A percentile compares a stretch with the other conserved stretches of the same genome.
phyloP scores from a whole-genome alignment of 2,888 invertebrate species.

The Amphimallon solstitiale region DNA sequence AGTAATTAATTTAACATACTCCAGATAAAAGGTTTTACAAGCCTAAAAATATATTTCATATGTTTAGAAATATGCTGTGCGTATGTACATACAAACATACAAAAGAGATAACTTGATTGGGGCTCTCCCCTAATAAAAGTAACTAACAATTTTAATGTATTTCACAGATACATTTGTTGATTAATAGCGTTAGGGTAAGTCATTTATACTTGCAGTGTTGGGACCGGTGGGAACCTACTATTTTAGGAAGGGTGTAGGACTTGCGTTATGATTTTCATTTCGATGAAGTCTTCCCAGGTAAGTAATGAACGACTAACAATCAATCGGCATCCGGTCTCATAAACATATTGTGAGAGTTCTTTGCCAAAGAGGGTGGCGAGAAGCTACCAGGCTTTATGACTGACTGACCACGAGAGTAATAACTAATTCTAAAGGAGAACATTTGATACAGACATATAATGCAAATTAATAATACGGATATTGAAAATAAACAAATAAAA shows the following conservation, averaged over 20 bases:
- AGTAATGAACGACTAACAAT: not conserved
- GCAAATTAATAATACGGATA: too few relatives aligned
- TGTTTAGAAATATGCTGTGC: too few relatives aligned
- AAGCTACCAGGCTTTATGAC: slow-evolving; percentile 1
- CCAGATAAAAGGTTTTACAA: too few relatives aligned
- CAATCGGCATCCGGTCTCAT: slow-evolving; percentile 17
- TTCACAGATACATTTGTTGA: slow-evolving; percentile 27
- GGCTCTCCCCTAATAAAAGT: slow-evolving; percentile 9
- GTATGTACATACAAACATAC: too few relatives aligned
- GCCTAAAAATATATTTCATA: too few relatives aligned
- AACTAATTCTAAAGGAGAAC: too few relatives aligned
- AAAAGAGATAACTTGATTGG: not conserved
- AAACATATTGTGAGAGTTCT: not conserved
- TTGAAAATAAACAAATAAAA: too few relatives aligned
- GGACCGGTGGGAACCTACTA: slow-evolving; percentile 22
- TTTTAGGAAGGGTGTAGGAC: slow-evolving; percentile 9
- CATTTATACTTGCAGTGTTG: slow-evolving; percentile 1
- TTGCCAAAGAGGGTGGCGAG: not conserved
- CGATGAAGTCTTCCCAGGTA: slow-evolving; percentile 15
- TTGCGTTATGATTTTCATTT: slow-evolving; percentile 26
- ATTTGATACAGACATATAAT: too few relatives aligned
- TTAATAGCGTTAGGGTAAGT: slow-evolving; percentile 19
- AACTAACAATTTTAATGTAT: slow-evolving; percentile 30
- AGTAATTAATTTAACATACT: too few relatives aligned
- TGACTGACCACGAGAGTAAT: not conserved